Evolutionary conservation across 2,113 vertebrate species (phyloP), one percentile per base, ranked within the genome.

Genomic region (Vimba vimba): DNA sequence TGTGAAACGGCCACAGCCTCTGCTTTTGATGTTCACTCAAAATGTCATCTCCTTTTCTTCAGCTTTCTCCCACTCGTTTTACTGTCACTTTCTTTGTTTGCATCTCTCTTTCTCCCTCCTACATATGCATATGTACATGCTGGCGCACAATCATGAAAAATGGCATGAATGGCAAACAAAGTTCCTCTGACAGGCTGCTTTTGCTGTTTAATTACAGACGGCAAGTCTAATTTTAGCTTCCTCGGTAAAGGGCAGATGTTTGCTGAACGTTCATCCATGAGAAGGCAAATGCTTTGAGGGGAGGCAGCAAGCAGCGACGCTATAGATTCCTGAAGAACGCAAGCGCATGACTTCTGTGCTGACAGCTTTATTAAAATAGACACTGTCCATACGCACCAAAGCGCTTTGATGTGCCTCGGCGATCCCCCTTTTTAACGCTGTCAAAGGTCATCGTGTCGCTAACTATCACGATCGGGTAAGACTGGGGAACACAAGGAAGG

Each of bases 171-270:
- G 8, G 33, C 50, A 83, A 88, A 50, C 52, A 15, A 64, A 73
- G 66, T 27, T 62, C 23, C 60, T 79, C 6, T 11, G 15, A 45
- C 43, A 12, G 74, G 27, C 59, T 50, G 10, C 30, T 36, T 85
- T 74, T 85, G 87, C 87, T 27, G 83, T 93, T 92, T 93, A 93
- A 94, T 94, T 94, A 91, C 92, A 94, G 92, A 93, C 87, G 86
- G 88, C 69, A 43, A 75, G 57, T 92, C 91, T 92, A 94, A 93
- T 88, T 94, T 91, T 93, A 93, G 89, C 90, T 45, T 57, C n/a
- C 86, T 88, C 52, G 15, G 92, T 89, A 82, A 83, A 90, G 87
- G 90, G 80, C 90, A 93, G 88, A 91, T 91, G 90, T 92, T 86
- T 88, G 84, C 75, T 82, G 50, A 86, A 91, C 86, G 64, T 85